Evolutionary conservation across 1,140 invertebrate species (phyloP).

Genomic region (Helicoverpa zea): DNA sequence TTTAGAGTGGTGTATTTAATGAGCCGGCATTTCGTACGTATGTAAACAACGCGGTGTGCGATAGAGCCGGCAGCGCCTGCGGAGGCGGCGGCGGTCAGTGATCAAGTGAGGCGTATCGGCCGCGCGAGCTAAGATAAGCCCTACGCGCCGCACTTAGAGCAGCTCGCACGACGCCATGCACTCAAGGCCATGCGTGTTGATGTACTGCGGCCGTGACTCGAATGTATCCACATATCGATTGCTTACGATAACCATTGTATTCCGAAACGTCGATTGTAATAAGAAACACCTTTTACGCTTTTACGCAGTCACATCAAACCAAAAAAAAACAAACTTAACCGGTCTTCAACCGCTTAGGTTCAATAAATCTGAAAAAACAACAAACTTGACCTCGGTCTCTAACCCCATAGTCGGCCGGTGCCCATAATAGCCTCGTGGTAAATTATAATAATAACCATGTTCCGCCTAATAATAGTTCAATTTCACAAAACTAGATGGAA

Average conservation of each 20-base stretch:
- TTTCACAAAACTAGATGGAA: background rate
- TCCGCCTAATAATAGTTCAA: background rate
- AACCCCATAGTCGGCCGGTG: background rate
- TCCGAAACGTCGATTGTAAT: slow-evolving; percentile 70
- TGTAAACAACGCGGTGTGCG: slow-evolving; percentile 74
- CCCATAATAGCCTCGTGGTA: background rate
- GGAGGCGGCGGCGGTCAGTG: slow-evolving; percentile 63
- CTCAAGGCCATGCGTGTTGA: slow-evolving; percentile 77
- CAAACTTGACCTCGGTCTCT: background rate
- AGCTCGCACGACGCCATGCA: slow-evolving; percentile 56
- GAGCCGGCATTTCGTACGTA: slow-evolving; percentile 57
- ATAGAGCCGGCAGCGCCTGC: slow-evolving; percentile 48
- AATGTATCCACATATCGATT: slow-evolving; percentile 68
- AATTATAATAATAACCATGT: slow-evolving; percentile 2
- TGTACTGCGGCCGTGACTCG: slow-evolving; percentile 76
- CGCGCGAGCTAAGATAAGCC: slow-evolving; percentile 76
- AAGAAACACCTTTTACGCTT: slow-evolving; percentile 53
- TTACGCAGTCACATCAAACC: slow-evolving; percentile 10
- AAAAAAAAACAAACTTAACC: background rate
- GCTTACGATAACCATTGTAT: slow-evolving; percentile 71
- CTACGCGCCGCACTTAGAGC: slow-evolving; percentile 58
- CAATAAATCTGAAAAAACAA: slow-evolving; percentile 3
- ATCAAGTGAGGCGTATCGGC: slow-evolving; percentile 73
- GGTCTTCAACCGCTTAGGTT: background rate
- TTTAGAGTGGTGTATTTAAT: slow-evolving; percentile 37